phyloP scores from a whole-genome alignment of 2,888 invertebrate species.

The Yponomeuta evonymella region DNA sequence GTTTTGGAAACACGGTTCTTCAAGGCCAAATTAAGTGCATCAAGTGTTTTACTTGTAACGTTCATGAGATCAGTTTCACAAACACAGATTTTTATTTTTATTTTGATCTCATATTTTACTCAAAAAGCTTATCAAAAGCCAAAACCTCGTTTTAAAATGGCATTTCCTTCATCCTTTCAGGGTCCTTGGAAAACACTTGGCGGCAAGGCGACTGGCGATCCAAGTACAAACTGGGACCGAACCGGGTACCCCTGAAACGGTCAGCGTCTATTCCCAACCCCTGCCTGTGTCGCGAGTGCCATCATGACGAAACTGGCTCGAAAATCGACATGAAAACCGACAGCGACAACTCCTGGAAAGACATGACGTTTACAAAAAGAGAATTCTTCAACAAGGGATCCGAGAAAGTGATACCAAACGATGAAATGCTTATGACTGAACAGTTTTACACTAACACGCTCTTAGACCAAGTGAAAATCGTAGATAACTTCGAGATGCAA shows the following conservation, averaged over 20 bases:
- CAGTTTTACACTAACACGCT: conserved; percentile 56
- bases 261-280: conserved; percentile 31
- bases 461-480: conserved; percentile 38
- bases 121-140: too few relatives aligned
- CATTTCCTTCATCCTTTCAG: conserved; percentile 41
- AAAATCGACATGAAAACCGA: background rate
- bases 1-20: too few relatives aligned
- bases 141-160: too few relatives aligned
- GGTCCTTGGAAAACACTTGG: conserved; percentile 89
- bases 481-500: conserved; percentile 54
- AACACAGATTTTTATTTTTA: too few relatives aligned
- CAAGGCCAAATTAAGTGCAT: too few relatives aligned
- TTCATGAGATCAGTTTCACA: too few relatives aligned
- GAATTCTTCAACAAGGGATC: conserved; percentile 32
- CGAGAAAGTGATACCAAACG: conserved; percentile 42
- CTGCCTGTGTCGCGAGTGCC: conserved; percentile 35
- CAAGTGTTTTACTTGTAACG: too few relatives aligned
- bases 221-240: conserved; percentile 53
- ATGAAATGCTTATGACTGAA: conserved; percentile 52
- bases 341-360: background rate
- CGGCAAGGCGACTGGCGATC: conserved; percentile 82
- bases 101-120: too few relatives aligned
- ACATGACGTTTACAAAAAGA: background rate
- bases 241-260: conserved; percentile 43
- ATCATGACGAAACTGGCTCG: background rate